These are phyloP conservation scores for Drosophila stalkeri DNA, from an alignment of 2,888 invertebrate genomes.

Conservation along the genomic window DNA sequence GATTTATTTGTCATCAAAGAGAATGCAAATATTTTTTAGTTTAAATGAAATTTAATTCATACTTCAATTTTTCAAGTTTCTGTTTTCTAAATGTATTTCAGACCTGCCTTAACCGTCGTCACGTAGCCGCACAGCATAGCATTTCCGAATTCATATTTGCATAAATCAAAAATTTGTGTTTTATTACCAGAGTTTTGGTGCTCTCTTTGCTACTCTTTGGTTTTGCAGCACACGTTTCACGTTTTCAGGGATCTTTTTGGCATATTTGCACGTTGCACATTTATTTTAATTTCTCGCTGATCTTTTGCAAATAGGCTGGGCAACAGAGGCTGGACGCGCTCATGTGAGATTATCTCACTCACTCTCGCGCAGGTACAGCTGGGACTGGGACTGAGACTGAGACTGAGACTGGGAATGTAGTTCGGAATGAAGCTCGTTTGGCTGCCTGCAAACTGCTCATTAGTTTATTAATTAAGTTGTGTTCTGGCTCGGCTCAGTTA, in stretches of 20 bases:
- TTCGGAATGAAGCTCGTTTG: slow-evolving; percentile 34
- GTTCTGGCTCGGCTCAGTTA: slow-evolving; percentile 33
- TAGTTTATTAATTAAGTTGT: slow-evolving; percentile 81
- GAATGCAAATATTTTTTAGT: not conserved
- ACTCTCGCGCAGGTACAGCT: not conserved
- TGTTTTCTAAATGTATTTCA: not conserved
- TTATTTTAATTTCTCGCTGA: slow-evolving; percentile 74
- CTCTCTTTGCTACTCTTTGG: slow-evolving; percentile 23
- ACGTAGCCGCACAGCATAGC: slow-evolving; percentile 34
- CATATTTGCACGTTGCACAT: slow-evolving; percentile 79
- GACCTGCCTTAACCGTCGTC: slow-evolving; percentile 45
- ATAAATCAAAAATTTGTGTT: slow-evolving; percentile 52
- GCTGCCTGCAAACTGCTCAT: slow-evolving; percentile 72
- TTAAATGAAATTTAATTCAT: not conserved
- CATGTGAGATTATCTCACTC: slow-evolving; percentile 64
- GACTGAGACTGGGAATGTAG: no score
- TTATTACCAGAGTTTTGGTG: slow-evolving; percentile 22
- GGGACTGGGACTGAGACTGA: no score
- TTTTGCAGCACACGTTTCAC: slow-evolving; percentile 40
- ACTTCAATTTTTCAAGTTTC: not conserved
- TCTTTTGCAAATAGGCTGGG: slow-evolving; percentile 63
- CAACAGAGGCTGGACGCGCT: slow-evolving; percentile 20
- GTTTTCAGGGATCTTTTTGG: slow-evolving; percentile 37
- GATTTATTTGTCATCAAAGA: not conserved
- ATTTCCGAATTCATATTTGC: slow-evolving; percentile 52